phyloP scores from a whole-genome alignment of 2,888 invertebrate species.

The Lithophane leautieri region DNA sequence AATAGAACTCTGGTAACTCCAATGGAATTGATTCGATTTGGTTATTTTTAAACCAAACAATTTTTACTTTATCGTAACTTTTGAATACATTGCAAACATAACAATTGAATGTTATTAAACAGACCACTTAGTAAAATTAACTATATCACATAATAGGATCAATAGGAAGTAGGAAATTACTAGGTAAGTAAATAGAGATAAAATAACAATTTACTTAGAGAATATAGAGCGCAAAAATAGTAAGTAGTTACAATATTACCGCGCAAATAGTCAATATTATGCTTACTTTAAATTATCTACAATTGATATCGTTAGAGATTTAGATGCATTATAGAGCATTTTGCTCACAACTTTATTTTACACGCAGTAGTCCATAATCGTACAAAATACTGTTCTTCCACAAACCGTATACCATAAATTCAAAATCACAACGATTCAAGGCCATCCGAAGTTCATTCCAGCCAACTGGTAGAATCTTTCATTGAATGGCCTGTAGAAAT shows the following conservation, averaged over 20 bases:
- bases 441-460: constrained; percentile 97
- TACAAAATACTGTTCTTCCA: constrained; percentile 28
- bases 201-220: constrained; percentile 4
- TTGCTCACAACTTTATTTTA: not conserved
- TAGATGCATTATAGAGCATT: not conserved
- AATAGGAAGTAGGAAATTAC: not conserved
- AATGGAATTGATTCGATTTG: constrained; percentile 43
- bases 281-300: constrained; percentile 2
- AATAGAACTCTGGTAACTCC: constrained; percentile 23
- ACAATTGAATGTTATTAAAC: constrained; percentile 18
- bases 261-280: constrained; percentile 24
- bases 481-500: constrained; percentile 96
- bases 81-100: constrained; percentile 25
- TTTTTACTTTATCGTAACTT: not conserved
- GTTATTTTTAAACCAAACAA: not conserved
- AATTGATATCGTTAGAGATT: constrained; percentile 10
- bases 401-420: constrained; percentile 47
- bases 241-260: constrained; percentile 5
- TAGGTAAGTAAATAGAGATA: not conserved
- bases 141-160: constrained; percentile 13
- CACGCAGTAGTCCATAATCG: constrained; percentile 5
- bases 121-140: constrained; percentile 9
- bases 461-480: constrained; percentile 96
- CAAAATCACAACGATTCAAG: constrained; percentile 69
- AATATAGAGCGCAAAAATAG: not conserved